Conservation (phyloP, 2,113 vertebrate species). For the Hemicordylus capensis region DNA sequence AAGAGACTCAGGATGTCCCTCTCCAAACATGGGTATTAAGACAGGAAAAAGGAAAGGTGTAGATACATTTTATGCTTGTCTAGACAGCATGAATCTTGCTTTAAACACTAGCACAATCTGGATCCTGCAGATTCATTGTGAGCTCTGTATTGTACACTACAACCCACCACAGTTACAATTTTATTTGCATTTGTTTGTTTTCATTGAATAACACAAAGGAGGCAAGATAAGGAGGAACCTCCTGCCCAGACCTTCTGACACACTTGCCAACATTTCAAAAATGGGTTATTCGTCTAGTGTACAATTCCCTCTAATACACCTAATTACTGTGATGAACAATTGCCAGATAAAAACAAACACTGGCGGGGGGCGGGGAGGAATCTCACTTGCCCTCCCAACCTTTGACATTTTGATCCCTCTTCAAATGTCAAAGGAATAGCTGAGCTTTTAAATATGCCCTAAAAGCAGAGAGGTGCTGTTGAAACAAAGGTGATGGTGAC, state of each 20-base stretch:
- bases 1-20: slow-evolving; percentile 73
- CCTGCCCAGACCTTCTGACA: background rate
- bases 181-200: slow-evolving; percentile 41
- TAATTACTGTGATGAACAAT: slow-evolving; percentile 10
- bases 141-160: slow-evolving; percentile 15
- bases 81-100: slow-evolving; percentile 62
- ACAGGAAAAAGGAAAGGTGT: slow-evolving; percentile 76
- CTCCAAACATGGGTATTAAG: slow-evolving; percentile 73
- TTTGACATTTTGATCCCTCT: background rate
- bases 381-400: background rate
- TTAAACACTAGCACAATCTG: slow-evolving; percentile 52
- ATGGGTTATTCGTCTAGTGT: background rate
- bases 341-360: slow-evolving; percentile 27
- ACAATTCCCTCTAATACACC: slow-evolving; percentile 4
- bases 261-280: background rate
- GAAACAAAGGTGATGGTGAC: background rate
- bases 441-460: background rate
- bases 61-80: slow-evolving; percentile 69
- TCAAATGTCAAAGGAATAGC: background rate
- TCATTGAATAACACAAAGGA: slow-evolving; percentile 27
- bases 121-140: background rate
- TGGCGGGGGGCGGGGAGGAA: background rate
- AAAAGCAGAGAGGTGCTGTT: background rate
- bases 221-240: slow-evolving; percentile 12
- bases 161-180: slow-evolving; percentile 14